These are phyloP conservation scores for Cassiopea andromeda DNA, from an alignment of 30 jellyfish, hydroid and myxozoan species.

Conservation along the genomic window DNA sequence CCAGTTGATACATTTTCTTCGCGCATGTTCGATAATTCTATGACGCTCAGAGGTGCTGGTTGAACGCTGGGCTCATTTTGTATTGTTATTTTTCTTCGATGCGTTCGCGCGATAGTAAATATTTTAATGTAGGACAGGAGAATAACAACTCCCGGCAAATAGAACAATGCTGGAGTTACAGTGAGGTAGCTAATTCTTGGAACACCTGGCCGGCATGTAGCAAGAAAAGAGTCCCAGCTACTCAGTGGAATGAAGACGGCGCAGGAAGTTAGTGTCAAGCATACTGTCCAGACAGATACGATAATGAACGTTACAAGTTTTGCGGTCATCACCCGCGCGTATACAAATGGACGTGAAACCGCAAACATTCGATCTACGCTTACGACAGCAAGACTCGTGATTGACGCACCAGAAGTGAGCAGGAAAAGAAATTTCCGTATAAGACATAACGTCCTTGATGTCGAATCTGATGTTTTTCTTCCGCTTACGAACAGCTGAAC, in stretches of 20 bases:
- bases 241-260: conserved; percentile 44
- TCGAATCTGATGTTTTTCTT: not conserved
- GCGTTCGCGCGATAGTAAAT: conserved; percentile 71
- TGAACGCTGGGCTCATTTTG: conserved; percentile 60
- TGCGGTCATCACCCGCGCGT: conserved; percentile 70
- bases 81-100: conserved; percentile 65
- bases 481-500: conserved; percentile 39
- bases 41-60: conserved; percentile 21
- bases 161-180: conserved; percentile 78
- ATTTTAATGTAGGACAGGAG: conserved; percentile 76
- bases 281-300: conserved; percentile 65
- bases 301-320: conserved; percentile 37
- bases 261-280: conserved; percentile 62
- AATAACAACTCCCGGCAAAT: conserved; percentile 79
- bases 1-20: not conserved
- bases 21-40: conserved; percentile 10
- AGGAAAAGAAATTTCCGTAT: conserved; percentile 68
- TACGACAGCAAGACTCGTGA: conserved; percentile 74
- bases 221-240: conserved; percentile 57
- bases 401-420: conserved; percentile 80
- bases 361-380: conserved; percentile 83
- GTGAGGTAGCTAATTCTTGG: conserved; percentile 72
- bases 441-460: conserved; percentile 22
- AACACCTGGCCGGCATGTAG: conserved; percentile 76
- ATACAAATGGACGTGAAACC: conserved; percentile 64